phyloP scores from a whole-genome alignment of 2,888 invertebrate genomes.

The Trissolcus brochymenae region DNA sequence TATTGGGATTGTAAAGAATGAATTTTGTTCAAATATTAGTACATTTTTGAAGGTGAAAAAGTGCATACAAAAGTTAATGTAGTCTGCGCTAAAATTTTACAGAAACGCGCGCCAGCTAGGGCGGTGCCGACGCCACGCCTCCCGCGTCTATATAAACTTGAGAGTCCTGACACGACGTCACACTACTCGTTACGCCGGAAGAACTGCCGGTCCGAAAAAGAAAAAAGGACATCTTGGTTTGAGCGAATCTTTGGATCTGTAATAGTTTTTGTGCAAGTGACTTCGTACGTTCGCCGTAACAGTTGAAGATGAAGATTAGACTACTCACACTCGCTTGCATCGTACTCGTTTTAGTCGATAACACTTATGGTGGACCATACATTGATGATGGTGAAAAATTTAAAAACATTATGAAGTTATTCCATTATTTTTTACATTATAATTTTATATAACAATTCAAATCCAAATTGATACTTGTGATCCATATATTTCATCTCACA shows the following conservation, averaged over 20 bases:
- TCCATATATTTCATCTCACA: too few species aligned
- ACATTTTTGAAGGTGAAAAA: conserved; percentile 3
- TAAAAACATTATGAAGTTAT: background rate
- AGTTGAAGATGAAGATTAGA: conserved; percentile 66
- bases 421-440: background rate
- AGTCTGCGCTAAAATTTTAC: conserved; percentile 32
- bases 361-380: conserved; percentile 66
- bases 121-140: conserved; percentile 66
- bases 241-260: background rate
- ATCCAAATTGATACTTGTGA: background rate
- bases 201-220: conserved; percentile 36
- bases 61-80: conserved; percentile 30
- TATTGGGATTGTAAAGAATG: too few species aligned
- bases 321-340: conserved; percentile 66
- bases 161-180: conserved; percentile 65
- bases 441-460: background rate
- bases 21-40: too few species aligned
- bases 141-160: conserved; percentile 72
- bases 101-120: conserved; percentile 26
- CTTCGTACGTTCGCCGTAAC: conserved; percentile 3
- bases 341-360: conserved; percentile 64
- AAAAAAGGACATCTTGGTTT: background rate
- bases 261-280: conserved; percentile 32
- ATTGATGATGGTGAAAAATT: conserved; percentile 71
- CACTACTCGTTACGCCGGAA: conserved; percentile 62